Conservation (phyloP, 2,797 vertebrate genomes). For the Darevskia nairensis region DNA sequence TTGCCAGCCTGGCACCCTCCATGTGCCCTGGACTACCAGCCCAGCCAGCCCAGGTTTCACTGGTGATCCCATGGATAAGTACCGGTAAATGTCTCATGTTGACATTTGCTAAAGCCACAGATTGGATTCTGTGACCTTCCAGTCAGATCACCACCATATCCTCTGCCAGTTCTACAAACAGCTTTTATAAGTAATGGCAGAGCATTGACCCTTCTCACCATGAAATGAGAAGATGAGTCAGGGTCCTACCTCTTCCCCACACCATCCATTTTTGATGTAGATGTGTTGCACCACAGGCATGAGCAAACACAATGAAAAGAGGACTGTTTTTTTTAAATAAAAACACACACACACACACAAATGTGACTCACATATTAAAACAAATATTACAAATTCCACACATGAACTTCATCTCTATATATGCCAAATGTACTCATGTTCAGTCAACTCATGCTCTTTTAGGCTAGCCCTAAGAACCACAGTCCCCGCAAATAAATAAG, state of each 20-base stretch:
- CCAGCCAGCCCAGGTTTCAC: no score
- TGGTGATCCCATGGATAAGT: no score
- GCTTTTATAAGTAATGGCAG: background rate
- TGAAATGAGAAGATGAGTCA: background rate
- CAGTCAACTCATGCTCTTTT: background rate
- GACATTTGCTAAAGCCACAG: no score
- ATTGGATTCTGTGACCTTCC: background rate
- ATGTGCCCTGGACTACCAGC: no score
- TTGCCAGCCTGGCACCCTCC: no score
- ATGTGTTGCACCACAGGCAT: background rate
- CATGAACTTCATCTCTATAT: constrained; percentile 2
- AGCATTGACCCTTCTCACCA: background rate
- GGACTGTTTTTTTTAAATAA: background rate
- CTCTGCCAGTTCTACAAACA: background rate
- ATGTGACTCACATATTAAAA: background rate
- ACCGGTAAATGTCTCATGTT: no score
- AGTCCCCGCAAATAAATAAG: constrained; percentile 1
- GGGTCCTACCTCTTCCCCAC: background rate
- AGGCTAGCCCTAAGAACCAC: background rate
- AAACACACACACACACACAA: no score
- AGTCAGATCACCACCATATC: background rate
- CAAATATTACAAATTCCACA: constrained; percentile 1
- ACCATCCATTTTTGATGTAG: background rate
- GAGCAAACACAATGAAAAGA: background rate
- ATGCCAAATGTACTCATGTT: background rate